phyloP scores from a whole-genome alignment of 2,888 invertebrate genomes.

The Euproctis similis region DNA sequence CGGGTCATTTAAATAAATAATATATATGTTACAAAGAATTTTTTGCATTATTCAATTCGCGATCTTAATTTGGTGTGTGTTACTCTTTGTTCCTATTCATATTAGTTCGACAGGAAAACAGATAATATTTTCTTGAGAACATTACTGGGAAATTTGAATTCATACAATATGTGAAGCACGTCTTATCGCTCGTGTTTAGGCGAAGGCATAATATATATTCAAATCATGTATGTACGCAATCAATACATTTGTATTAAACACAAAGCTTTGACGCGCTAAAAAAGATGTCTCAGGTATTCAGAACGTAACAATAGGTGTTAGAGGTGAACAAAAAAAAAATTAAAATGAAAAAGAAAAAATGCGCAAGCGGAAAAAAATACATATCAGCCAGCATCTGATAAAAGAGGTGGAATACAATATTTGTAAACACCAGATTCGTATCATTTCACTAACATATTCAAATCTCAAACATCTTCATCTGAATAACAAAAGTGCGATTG shows the following conservation, averaged over 20 bases:
- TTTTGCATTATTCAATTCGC: no score
- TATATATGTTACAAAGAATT: no score
- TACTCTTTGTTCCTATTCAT: no score
- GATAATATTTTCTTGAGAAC: conserved; percentile 7
- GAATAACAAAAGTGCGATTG: conserved; percentile 28
- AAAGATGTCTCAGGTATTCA: conserved; percentile 2
- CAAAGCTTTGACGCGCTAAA: conserved; percentile 8
- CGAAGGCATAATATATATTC: conserved; percentile 15
- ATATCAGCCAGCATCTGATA: conserved; percentile 15
- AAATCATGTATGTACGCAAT: conserved; percentile 8
- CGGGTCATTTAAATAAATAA: no score
- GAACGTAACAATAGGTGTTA: conserved; percentile 6
- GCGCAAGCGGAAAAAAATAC: no score
- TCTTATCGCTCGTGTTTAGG: conserved; percentile 13
- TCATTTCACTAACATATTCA: conserved; percentile 19
- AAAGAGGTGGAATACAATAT: conserved; percentile 15
- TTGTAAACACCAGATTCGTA: conserved; percentile 21
- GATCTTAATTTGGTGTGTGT: no score
- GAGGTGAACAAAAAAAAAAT: conserved; percentile 10
- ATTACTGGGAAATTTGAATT: conserved; percentile 8
- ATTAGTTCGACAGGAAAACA: conserved; percentile 7
- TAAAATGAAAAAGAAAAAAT: conserved; percentile 8
- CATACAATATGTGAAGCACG: conserved; percentile 7
- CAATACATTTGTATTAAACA: conserved; percentile 8
- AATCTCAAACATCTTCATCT: conserved; percentile 23